Evolutionary conservation across 2,113 vertebrate genomes (phyloP).

Genomic region (Sigmodon hispidus): DNA sequence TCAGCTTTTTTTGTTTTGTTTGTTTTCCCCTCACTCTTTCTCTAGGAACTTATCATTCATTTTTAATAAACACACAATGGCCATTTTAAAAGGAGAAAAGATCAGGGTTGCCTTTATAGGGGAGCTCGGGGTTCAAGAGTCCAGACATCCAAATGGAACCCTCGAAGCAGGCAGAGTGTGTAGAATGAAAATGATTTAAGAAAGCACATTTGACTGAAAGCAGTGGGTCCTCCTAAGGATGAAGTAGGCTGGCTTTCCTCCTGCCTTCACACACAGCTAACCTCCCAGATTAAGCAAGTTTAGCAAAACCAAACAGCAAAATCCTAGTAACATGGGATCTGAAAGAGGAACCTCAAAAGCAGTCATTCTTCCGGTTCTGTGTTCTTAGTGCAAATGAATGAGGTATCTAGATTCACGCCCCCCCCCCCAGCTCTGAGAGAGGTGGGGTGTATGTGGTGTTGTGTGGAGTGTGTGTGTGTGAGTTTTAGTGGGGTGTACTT

Average conservation of each 20-base stretch:
- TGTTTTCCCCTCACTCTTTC: not conserved
- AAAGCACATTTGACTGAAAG: constrained; percentile 41
- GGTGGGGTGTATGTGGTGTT: not conserved
- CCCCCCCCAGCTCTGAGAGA: not conserved
- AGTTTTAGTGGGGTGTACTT: not conserved
- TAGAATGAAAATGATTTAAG: constrained; percentile 30
- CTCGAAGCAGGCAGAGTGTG: constrained; percentile 17
- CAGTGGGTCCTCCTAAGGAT: constrained; percentile 44
- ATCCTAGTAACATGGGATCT: constrained; percentile 47
- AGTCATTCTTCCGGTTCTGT: constrained; percentile 11
- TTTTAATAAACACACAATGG: constrained; percentile 58
- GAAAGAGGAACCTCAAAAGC: constrained; percentile 64
- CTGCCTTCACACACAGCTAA: not conserved
- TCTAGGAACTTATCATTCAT: constrained; percentile 47
- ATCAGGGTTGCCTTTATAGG: not conserved
- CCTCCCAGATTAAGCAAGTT: constrained; percentile 67
- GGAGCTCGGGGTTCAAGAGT: constrained; percentile 7
- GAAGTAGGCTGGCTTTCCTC: constrained; percentile 30
- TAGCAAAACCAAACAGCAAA: constrained; percentile 31
- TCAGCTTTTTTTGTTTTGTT: not conserved
- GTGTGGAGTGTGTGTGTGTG: not conserved
- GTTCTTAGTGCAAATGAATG: constrained; percentile 68
- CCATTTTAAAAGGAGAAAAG: not conserved
- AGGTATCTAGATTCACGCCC: constrained; percentile 7
- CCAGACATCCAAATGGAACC: constrained; percentile 2